Evolutionary conservation across 2,113 vertebrate species (phyloP).

Genomic region (Barbus barbus): DNA sequence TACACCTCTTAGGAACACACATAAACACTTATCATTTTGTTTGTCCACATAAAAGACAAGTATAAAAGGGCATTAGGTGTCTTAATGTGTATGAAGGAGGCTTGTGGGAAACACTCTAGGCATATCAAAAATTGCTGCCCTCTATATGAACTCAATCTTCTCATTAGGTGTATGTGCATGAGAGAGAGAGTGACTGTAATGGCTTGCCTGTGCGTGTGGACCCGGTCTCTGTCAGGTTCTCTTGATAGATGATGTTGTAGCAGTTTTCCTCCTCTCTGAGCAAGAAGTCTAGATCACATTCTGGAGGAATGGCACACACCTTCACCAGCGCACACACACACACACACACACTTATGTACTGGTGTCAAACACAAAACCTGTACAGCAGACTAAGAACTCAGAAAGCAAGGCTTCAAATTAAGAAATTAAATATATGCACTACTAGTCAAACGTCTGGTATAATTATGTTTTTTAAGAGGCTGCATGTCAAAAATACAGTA

Average conservation of each 20-base stretch:
- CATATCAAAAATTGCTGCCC: conserved; percentile 16
- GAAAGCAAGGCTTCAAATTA: not conserved
- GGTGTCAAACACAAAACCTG: not conserved
- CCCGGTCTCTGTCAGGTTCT: conserved; percentile 38
- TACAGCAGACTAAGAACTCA: not conserved
- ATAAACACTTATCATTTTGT: conserved; percentile 31
- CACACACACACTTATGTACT: not conserved
- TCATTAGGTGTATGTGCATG: conserved; percentile 7
- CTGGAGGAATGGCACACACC: conserved; percentile 61
- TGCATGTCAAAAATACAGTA: not conserved
- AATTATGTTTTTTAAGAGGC: not conserved
- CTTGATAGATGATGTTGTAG: conserved; percentile 35
- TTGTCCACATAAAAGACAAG: not conserved
- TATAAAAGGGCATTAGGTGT: not conserved
- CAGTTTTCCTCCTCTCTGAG: conserved; percentile 74
- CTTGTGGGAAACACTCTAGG: not conserved
- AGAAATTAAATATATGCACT: not conserved
- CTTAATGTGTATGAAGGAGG: not conserved
- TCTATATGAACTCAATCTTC: conserved; percentile 24
- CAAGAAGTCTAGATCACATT: conserved; percentile 74
- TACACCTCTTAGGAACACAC: conserved; percentile 31
- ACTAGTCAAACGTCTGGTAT: not conserved
- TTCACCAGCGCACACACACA: not conserved
- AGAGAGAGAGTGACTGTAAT: not conserved
- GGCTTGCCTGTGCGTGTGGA: conserved; percentile 8